These are phyloP conservation scores for Adoxophyes honmai DNA, from an alignment of 1,140 invertebrate genomes.

Conservation along the genomic window DNA sequence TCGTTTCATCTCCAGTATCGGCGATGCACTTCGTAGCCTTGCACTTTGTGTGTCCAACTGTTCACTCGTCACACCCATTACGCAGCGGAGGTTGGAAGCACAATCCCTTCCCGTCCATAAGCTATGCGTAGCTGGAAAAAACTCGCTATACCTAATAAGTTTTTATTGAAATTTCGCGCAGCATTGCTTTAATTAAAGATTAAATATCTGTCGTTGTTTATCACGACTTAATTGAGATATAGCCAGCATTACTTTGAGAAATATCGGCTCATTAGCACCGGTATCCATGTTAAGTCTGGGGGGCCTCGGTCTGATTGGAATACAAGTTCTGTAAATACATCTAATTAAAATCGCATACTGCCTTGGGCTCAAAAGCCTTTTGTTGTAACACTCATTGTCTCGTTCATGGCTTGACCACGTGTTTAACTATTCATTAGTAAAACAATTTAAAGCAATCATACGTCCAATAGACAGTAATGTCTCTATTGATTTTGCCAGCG, in stretches of 20 bases:
- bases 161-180: slow-evolving; percentile 11
- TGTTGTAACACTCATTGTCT: slow-evolving; percentile 13
- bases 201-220: slow-evolving; percentile 10
- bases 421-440: slow-evolving; percentile 52
- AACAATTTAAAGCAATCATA: slow-evolving; percentile 50
- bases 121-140: background rate
- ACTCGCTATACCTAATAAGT: background rate
- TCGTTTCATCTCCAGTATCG: slow-evolving; percentile 71
- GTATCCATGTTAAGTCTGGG: background rate
- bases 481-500: slow-evolving; percentile 64
- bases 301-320: background rate
- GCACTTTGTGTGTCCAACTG: slow-evolving; percentile 61
- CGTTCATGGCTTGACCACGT: slow-evolving; percentile 7
- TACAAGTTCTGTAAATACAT: background rate
- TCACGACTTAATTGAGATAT: slow-evolving; percentile 13
- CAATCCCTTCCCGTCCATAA: slow-evolving; percentile 28
- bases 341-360: slow-evolving; percentile 10
- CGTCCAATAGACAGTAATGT: slow-evolving; percentile 53
- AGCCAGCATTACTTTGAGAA: slow-evolving; percentile 2
- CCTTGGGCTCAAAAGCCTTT: background rate
- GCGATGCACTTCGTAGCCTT: slow-evolving; percentile 70
- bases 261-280: background rate
- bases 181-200: slow-evolving; percentile 11
- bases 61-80: slow-evolving; percentile 44
- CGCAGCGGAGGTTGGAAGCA: slow-evolving; percentile 53